Base-by-base conservation (phyloP, 2,113 vertebrate species). In the Neomonachus schauinslandi region DNA sequence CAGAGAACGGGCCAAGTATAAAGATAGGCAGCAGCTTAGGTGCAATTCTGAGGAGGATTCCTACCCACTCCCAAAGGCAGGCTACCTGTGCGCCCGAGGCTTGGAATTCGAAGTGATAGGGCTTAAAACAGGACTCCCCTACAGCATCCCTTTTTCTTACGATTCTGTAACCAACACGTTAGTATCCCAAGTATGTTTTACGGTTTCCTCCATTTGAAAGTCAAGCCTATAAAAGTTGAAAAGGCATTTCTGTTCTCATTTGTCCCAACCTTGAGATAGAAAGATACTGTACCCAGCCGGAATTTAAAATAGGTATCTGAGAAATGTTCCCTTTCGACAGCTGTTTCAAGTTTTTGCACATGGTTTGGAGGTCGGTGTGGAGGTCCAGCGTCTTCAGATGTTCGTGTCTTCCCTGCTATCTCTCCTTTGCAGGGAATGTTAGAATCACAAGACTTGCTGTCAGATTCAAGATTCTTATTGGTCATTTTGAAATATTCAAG, bases 301-400 rank as follows among this genome's bases (percentile, higher is more conserved):
- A 87, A 72, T 98, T 98, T 95, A 80, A 91, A 98, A 93, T 83
- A 94, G 91, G 97, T 90, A 86, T 96, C 89, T 91, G 93, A 98
- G 94, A 98, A 98, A 77, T 65, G 51, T 81, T 36, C 80, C 46
- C 31, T 97, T 98, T 82, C 84, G 97, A 80, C 97, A 97, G 96
- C 97, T 97, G 93, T 98, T 98, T 84, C 84, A 97, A 91, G 81
- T 96, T 98, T 96, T 96, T 96, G 83, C 96, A 97, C 97, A 19
- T 97, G 95, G 71, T 97, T 98, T 97, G 93, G 97, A 97, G 97
- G 91, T 90, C 97, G 95, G 67, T 97, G 98, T 98, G 93, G 97
- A 97, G 96, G 89, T 89, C 91, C 74, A 90, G 72, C 93, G 94
- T 98, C 92, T 97, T 97, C 96, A 95, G 97, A 92, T 96, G 86